Evolutionary conservation across 2,113 vertebrate genomes (phyloP).

Genomic region (Beaufortia kweichowensis): DNA sequence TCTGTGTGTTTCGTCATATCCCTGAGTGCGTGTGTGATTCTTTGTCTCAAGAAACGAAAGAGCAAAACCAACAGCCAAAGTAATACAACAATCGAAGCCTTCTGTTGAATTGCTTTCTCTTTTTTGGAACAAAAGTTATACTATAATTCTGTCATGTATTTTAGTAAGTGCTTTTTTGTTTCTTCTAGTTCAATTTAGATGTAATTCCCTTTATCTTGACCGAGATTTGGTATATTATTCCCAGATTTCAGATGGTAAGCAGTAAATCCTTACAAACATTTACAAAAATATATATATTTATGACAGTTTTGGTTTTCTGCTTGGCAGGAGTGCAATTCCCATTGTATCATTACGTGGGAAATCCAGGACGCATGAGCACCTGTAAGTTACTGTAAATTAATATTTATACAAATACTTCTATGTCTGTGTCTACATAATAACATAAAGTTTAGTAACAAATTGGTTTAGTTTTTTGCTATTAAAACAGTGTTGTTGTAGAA

Average conservation of each 20-base stretch:
- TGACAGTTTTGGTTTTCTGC: not conserved
- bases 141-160: not conserved
- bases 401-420: not conserved
- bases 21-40: not conserved
- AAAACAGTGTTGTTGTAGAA: too few relatives aligned
- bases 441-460: too few relatives aligned
- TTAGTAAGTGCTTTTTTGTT: not conserved
- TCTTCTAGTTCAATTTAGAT: not conserved
- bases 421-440: too few relatives aligned
- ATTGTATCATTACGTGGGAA: not conserved
- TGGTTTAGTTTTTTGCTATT: too few relatives aligned
- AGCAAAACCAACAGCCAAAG: not conserved
- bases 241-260: conserved; percentile 18
- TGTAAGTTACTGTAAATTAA: not conserved
- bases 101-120: not conserved
- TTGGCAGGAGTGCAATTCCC: not conserved
- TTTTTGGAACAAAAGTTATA: too few relatives aligned
- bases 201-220: not conserved
- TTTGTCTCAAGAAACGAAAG: not conserved
- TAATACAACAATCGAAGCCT: not conserved
- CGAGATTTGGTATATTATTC: not conserved
- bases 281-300: too few relatives aligned
- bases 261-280: not conserved
- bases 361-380: not conserved
- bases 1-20: not conserved